Percentiles rank a stretch among this genome's conserved stretches.
phyloP scores from a whole-genome alignment of 2,113 vertebrate species.

The Cyprinodon tularosa region DNA sequence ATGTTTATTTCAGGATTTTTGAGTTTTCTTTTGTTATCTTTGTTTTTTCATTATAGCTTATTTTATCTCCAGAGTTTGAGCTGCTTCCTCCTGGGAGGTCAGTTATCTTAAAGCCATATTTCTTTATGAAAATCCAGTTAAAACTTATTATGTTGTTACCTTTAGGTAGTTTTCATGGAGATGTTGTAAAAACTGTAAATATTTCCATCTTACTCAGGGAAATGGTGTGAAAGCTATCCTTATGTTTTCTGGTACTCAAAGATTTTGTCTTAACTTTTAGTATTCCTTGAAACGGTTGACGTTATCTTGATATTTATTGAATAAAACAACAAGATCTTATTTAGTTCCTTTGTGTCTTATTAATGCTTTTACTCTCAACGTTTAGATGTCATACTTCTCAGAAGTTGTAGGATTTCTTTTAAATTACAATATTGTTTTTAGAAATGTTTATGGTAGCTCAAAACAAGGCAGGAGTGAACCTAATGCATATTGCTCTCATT shows the following conservation, averaged over 20 bases:
- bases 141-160: background rate
- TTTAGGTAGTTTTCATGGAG: background rate
- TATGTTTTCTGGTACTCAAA: constrained; percentile 4
- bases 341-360: constrained; percentile 2
- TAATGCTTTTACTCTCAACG: background rate
- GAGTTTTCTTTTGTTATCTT: background rate
- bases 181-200: constrained; percentile 9
- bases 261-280: constrained; percentile 13
- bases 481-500: too few relatives aligned
- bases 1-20: background rate
- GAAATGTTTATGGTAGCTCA: too few relatives aligned
- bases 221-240: constrained; percentile 5
- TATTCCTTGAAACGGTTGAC: constrained; percentile 16
- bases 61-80: constrained; percentile 3
- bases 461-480: too few relatives aligned
- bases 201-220: constrained; percentile 38
- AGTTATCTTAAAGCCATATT: constrained; percentile 37
- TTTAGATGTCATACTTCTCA: too few relatives aligned
- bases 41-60: background rate
- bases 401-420: too few relatives aligned
- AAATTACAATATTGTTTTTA: too few relatives aligned
- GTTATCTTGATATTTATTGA: constrained; percentile 58
- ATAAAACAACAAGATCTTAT: constrained; percentile 42
- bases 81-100: background rate
- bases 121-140: constrained; percentile 7